These are phyloP conservation scores for Caenorhabditis briggsae DNA, from an alignment of 1,140 invertebrate genomes.

Conservation along the genomic window DNA sequence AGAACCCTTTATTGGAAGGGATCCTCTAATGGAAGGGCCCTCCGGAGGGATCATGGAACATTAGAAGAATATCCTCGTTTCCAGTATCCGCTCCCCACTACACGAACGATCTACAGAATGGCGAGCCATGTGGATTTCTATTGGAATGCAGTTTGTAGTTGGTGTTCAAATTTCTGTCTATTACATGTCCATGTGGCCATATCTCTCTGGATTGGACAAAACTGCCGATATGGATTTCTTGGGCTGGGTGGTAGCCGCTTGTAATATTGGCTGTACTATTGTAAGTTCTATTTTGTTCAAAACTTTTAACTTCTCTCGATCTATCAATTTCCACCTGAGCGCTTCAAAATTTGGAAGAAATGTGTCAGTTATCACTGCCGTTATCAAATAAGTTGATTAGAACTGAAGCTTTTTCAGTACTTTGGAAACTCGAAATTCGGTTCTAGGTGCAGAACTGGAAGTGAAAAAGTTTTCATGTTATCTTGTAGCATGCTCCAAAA, in stretches of 20 bases:
- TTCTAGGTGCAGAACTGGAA: too few species aligned
- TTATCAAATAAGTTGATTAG: conserved; percentile 21
- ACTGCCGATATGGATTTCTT: conserved; percentile 65
- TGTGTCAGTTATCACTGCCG: neutral
- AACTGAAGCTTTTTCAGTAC: neutral
- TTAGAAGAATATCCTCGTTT: too few species aligned
- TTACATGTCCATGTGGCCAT: conserved; percentile 67
- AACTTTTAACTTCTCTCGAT: neutral
- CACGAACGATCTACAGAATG: conserved; percentile 46
- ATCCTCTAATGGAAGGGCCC: too few species aligned
- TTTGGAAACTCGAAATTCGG: neutral
- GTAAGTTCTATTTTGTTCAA: neutral
- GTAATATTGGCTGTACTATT: conserved; percentile 53
- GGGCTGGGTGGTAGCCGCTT: conserved; percentile 65
- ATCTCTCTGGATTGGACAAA: conserved; percentile 62
- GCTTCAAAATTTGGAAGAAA: too few species aligned
- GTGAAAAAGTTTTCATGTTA: neutral
- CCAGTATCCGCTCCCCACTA: neutral
- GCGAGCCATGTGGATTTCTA: conserved; percentile 52
- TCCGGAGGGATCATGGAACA: too few species aligned
- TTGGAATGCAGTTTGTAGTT: conserved; percentile 55
- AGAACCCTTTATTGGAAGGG: too few species aligned
- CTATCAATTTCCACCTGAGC: too few species aligned
- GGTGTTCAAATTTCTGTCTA: conserved; percentile 65
- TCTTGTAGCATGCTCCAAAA: neutral